A percentile compares a stretch with the other conserved stretches of the same genome.
These are phyloP conservation scores for Spondyliosoma cantharus DNA, from an alignment of 2,797 vertebrate species.

Conservation along the genomic window DNA sequence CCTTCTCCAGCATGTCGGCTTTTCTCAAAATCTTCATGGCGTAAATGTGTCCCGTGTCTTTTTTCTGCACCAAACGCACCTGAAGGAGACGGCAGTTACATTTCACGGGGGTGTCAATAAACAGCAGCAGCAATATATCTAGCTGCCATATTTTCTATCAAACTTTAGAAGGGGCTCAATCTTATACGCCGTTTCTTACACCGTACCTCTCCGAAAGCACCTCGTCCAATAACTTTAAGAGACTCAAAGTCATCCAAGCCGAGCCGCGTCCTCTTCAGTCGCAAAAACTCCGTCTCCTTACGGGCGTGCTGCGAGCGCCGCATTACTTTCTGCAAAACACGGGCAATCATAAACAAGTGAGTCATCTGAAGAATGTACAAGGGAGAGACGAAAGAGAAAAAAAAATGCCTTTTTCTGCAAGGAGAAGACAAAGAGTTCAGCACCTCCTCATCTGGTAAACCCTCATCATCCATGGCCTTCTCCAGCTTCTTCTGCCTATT, in stretches of 20 bases:
- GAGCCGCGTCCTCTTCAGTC: constrained; percentile 95
- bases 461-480: constrained; percentile 99
- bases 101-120: background rate
- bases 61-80: constrained; percentile 98
- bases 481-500: constrained; percentile 97
- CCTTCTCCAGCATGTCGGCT: constrained; percentile 98
- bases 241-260: constrained; percentile 98
- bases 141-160: background rate
- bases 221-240: constrained; percentile 97
- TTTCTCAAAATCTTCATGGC: constrained; percentile 99
- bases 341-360: background rate
- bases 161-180: background rate
- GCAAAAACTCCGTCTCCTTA: constrained; percentile 96
- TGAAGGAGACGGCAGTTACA: constrained; percentile 55
- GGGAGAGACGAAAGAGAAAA: rapidly evolving
- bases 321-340: constrained; percentile 89
- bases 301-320: constrained; percentile 95
- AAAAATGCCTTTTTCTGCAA: background rate
- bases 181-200: background rate
- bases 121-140: background rate
- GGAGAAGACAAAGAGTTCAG: background rate
- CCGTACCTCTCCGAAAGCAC: constrained; percentile 96
- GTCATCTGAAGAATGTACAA: background rate
- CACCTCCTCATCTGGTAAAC: constrained; percentile 96
- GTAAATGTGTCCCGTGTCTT: constrained; percentile 98